Percentiles rank a stretch among this genome's conserved stretches.
phyloP scores from a whole-genome alignment of 2,797 vertebrate genomes.

The Alexandromys oeconomus region DNA sequence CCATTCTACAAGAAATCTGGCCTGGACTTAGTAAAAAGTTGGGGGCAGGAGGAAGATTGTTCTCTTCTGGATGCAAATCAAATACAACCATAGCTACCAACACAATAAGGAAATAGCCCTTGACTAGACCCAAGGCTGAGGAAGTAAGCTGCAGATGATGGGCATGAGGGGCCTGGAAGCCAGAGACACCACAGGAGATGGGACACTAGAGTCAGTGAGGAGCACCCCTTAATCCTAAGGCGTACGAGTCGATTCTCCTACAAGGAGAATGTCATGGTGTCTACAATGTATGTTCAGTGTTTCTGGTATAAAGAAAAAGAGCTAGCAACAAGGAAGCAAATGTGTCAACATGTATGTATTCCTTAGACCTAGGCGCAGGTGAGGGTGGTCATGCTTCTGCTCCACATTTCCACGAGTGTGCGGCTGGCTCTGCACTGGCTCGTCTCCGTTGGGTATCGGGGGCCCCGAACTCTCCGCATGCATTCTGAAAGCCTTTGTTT shows the following conservation, averaged over 20 bases:
- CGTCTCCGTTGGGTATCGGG: accelerated
- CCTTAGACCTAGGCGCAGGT: neutral
- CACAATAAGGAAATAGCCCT: neutral
- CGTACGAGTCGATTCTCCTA: accelerated
- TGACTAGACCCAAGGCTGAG: neutral
- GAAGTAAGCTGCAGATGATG: accelerated
- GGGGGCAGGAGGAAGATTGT: accelerated
- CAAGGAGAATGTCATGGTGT: neutral
- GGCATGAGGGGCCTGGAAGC: no score
- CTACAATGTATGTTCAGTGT: neutral
- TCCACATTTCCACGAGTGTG: accelerated
- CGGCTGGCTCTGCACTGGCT: accelerated
- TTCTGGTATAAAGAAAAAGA: neutral
- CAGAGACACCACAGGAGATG: accelerated
- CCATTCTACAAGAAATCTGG: accelerated
- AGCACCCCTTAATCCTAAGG: neutral
- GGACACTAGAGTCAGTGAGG: accelerated
- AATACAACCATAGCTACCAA: accelerated
- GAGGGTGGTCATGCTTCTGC: accelerated
- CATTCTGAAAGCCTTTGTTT: conserved; percentile 46
- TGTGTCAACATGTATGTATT: accelerated
- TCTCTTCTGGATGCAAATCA: neutral
- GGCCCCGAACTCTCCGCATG: neutral
- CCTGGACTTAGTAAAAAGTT: neutral
- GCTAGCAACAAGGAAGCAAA: no score